Base-by-base conservation (phyloP, 2,113 vertebrate genomes). In the Butorides virescens region DNA sequence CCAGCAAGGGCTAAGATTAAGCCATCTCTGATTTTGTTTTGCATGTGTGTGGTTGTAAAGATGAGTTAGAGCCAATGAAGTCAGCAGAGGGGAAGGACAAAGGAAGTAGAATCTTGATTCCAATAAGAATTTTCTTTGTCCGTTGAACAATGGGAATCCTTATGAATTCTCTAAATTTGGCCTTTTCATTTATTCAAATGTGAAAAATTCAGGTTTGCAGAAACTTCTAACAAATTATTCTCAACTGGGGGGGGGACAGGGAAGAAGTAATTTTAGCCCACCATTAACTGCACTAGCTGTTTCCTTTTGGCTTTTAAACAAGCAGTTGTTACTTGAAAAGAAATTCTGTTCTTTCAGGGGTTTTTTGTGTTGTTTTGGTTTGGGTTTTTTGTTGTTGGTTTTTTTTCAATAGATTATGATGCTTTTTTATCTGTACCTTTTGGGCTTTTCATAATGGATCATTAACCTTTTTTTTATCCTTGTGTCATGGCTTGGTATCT, bases 11-110 rank as follows among this genome's bases (percentile, higher is more conserved):
- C 92, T 68, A n/a, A 91, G 88, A 95, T 95, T 94, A 93, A 93
- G 86, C 79, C 73, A 61, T 75, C 83, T 85, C 88, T 91, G 95
- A 65, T 92, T 96, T 92, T 92, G 74, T 88, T 94, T 84, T 93
- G 71, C 4, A 0, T 90, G 59, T 3, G 3, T 77, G 68, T 81
- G 70, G 72, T 70, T 94, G 53, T 49, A 92, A 82, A 91, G 92
- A 84, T 5, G 1, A 82, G 53, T 81, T 82, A 37, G 58, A 87
- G 79, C 76, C 23, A 14, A 86, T 95, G 89, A 96, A 96, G 86
- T 93, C 95, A 93, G 91, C 91, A 97, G 91, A 95, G 77, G 97
- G 97, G 93, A 97, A 96, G 95, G 92, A 81, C 94, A 84, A 72
- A 94, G 91, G 95, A 95, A 96, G 80, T 81, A 95, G 73, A 94